A percentile compares a stretch with the other conserved stretches of the same genome.
These are phyloP conservation scores for Salvelinus namaycush DNA, from an alignment of 2,113 vertebrate species.

Conservation along the genomic window DNA sequence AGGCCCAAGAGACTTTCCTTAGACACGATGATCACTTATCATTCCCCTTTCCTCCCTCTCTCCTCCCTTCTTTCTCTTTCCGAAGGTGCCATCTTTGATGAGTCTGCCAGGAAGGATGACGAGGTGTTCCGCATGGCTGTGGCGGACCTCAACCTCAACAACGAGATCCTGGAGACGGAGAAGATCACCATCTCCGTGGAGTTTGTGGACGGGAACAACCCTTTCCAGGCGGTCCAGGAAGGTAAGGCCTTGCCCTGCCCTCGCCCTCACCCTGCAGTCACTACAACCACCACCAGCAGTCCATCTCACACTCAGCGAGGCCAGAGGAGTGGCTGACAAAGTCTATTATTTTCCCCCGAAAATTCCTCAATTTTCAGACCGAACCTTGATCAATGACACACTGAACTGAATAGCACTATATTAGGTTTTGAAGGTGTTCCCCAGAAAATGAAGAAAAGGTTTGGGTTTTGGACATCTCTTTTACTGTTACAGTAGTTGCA, in stretches of 20 bases:
- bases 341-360: too few relatives aligned
- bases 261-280: background rate
- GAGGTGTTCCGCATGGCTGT: slow-evolving; percentile 96
- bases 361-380: background rate
- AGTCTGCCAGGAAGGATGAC: slow-evolving; percentile 94
- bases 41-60: too few relatives aligned
- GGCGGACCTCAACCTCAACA: slow-evolving; percentile 97
- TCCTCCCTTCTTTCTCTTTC: background rate
- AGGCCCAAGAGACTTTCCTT: too few relatives aligned
- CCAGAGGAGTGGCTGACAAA: background rate
- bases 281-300: background rate
- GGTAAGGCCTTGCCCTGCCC: slow-evolving; percentile 75
- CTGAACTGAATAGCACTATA: background rate
- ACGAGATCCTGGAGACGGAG: slow-evolving; percentile 96
- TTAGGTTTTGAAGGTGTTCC: background rate
- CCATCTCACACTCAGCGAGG: background rate
- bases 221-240: slow-evolving; percentile 98
- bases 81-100: slow-evolving; percentile 95
- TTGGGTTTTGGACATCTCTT: too few relatives aligned
- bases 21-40: too few relatives aligned
- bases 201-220: slow-evolving; percentile 97
- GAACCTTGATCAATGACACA: background rate
- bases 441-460: too few relatives aligned
- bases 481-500: too few relatives aligned
- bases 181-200: slow-evolving; percentile 98